These are phyloP conservation scores for Misgurnus mizolepis DNA, from an alignment of 2,113 vertebrate genomes.

Conservation along the genomic window DNA sequence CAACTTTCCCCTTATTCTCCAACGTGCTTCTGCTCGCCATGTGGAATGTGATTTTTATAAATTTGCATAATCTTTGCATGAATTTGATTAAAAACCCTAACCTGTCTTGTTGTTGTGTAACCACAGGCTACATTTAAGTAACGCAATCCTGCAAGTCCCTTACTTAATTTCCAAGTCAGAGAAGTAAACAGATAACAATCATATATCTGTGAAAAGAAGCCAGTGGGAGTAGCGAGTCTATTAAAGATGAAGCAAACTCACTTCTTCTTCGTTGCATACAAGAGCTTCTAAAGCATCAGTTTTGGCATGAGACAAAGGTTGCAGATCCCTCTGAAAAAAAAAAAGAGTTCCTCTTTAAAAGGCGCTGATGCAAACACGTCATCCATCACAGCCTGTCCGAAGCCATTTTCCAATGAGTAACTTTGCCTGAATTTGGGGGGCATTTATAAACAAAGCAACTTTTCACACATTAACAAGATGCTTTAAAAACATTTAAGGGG, in stretches of 20 bases:
- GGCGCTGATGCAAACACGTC: conserved; percentile 60
- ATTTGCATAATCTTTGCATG: conserved; percentile 70
- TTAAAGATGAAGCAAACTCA: conserved; percentile 40
- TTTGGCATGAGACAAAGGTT: conserved; percentile 59
- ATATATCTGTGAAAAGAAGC: conserved; percentile 3
- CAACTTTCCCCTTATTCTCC: neutral
- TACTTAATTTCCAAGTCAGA: conserved; percentile 19
- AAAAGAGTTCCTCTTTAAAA: conserved; percentile 54
- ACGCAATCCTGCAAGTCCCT: conserved; percentile 25
- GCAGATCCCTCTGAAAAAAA: conserved; percentile 35
- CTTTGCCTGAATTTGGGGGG: conserved; percentile 41
- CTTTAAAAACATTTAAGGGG: conserved; percentile 49
- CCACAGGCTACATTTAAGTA: conserved; percentile 21
- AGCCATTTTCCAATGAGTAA: conserved; percentile 57
- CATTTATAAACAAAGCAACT: conserved; percentile 60
- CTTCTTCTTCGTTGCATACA: conserved; percentile 53
- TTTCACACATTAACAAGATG: conserved; percentile 60
- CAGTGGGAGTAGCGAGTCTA: neutral
- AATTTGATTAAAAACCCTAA: conserved; percentile 66
- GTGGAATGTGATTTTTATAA: conserved; percentile 59
- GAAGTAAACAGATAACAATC: conserved; percentile 26
- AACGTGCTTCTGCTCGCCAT: conserved; percentile 29
- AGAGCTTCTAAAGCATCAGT: conserved; percentile 55
- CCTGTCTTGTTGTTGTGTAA: conserved; percentile 47
- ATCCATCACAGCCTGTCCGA: conserved; percentile 62